Evolutionary conservation across 1,140 invertebrate species (phyloP), one percentile per base, ranked within the genome.

Genomic region (Muscidifurax raptorellus): DNA sequence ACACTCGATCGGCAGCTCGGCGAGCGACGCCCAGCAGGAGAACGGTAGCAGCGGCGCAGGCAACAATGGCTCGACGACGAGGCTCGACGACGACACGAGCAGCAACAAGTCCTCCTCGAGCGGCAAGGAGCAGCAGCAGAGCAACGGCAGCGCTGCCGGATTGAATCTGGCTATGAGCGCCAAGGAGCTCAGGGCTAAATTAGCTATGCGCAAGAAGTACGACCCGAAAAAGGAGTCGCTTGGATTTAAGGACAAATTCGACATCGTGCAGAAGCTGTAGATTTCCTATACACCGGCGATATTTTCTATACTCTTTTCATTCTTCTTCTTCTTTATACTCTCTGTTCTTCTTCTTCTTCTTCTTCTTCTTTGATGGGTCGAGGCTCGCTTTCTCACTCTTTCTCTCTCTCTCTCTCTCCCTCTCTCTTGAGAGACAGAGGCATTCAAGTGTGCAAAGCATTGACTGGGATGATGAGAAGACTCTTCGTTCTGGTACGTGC

Each of bases 191-290:
- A 94, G 97, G 30, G 97, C 96, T n/a, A 95, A 96, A 86, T 92
- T 98, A 77, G 96, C 97, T 13, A 95, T 95, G 44, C 96, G 95
- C 89, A 98, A 97, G 91, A 97, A 97, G 92, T 95, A 96, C 90
- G 97, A 98, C 90, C 97, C 97, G 4, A 98, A 98, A 91, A 97
- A 97, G 91, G 96, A 97, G 87, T 95, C 95, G 30, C 96, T 98
- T 92, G 97, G 97, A 92, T 96, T 98, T 89, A 96, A 96, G 91
- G 96, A 97, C 94, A 98, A 98, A 93, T 97, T 97, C 90, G 97
- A 98, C 90, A 98, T 98, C 90, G 96, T 98, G 86, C 97, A 98
- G 92, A 97, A 98, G 93, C 94, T 97, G 87, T 97, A 94, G 94
- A 27, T 32, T 2, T 30, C 9, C 13, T 22, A 0, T 4, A 22